Conservation (phyloP, 2,113 vertebrate genomes). For the Hylia prasina region DNA sequence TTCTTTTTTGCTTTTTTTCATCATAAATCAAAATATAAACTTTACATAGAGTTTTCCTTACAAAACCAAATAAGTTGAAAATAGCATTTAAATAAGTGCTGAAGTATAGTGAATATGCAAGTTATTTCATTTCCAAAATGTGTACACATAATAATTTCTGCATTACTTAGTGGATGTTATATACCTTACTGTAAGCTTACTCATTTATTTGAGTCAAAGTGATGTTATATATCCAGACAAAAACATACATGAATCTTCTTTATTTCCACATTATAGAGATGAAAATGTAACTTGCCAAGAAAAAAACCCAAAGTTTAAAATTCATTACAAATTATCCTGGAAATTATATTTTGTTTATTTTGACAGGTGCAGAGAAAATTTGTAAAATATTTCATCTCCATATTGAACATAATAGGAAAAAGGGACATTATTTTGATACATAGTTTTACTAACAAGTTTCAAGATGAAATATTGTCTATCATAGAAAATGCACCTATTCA, state of each 20-base stretch:
- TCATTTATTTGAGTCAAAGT: background rate
- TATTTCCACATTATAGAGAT: background rate
- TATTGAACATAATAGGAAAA: constrained; percentile 10
- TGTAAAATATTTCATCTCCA: constrained; percentile 15
- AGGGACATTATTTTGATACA: constrained; percentile 41
- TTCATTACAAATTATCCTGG: constrained; percentile 31
- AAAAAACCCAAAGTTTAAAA: background rate
- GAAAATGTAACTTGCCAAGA: background rate
- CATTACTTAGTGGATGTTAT: background rate
- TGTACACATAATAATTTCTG: background rate
- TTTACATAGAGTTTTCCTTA: background rate
- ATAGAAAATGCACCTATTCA: constrained; percentile 36
- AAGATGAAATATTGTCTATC: constrained; percentile 42
- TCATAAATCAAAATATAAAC: background rate
- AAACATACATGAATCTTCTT: background rate
- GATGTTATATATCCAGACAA: background rate
- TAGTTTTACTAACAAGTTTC: constrained; percentile 29
- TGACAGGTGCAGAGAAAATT: constrained; percentile 8
- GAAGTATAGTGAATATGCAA: background rate
- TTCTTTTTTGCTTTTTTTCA: background rate
- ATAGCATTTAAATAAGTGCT: background rate
- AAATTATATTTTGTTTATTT: constrained; percentile 54
- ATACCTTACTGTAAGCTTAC: background rate
- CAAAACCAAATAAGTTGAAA: background rate
- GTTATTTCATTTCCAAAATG: background rate